Base-by-base conservation (phyloP, 2,113 vertebrate genomes). In the Guaruba guarouba region DNA sequence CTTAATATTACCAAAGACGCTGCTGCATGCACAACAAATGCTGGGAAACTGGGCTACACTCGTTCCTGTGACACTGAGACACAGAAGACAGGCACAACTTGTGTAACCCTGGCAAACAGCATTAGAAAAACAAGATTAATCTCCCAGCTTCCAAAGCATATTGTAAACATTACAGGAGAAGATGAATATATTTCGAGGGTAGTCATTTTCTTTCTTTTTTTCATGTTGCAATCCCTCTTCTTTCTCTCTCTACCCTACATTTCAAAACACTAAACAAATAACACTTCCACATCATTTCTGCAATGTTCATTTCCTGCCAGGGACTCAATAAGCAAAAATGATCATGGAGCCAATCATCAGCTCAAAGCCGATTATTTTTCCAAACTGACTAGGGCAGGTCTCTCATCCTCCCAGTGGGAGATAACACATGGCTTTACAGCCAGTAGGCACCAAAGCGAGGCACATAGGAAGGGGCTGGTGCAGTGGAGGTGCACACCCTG, bases 221-320 rank as follows among this genome's bases (percentile, higher is more conserved):
- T 18, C 3, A 2, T 13, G 20, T 57, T 80, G 52, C 4, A 89
- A n/a, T 64, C 37, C 6, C 18, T 88, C 81, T 93, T 57, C 63
- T 61, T 81, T 90, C 18, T 39, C 23, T 79, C 24, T 80, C 35
- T 44, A 86, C 55, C 18, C 25, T 61, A 49, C 8, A 20, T 79
- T 85, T 81, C 2, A 2, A 63, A 88, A 52, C 44, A n/a, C 16
- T 77, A 51, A 44, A 75, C 86, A 78, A 52, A 7, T 13, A 89
- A 18, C 61, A 85, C 43, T 91, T 71, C 80, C 85, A 91, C 61
- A 76, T 93, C 37, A 59, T 93, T 93, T 92, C 71, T 68, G 55
- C 31, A 20, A 13, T 12, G 20, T 37, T 91, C 44, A 61, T 75
- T 94, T 88, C 62, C 83, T 88, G 61, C 28, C 64, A 85, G 62